Evolutionary conservation across 2,113 vertebrate species (phyloP).

Genomic region (Pedetes capensis): DNA sequence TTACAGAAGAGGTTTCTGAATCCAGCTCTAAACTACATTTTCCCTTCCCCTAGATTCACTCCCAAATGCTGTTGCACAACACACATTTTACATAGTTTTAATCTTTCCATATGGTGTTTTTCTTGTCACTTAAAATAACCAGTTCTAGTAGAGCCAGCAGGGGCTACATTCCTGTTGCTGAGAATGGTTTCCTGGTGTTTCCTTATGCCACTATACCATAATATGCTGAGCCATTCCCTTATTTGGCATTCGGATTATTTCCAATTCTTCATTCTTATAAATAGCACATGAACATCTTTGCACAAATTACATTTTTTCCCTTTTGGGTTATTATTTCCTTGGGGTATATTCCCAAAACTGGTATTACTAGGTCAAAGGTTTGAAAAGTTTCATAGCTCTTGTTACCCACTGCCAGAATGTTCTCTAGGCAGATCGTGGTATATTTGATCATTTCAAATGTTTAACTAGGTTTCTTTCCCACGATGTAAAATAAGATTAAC

Average conservation of each 20-base stretch:
- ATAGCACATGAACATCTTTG: constrained; percentile 56
- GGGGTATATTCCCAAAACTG: constrained; percentile 57
- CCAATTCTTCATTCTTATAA: constrained; percentile 52
- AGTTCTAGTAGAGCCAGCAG: background rate
- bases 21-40: background rate
- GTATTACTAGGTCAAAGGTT: constrained; percentile 54
- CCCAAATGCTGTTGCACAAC: background rate
- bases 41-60: background rate
- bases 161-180: background rate
- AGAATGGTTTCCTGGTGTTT: background rate
- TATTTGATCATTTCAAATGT: background rate
- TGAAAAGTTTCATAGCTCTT: constrained; percentile 35
- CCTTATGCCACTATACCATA: constrained; percentile 10
- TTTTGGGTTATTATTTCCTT: constrained; percentile 66
- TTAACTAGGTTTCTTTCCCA: constrained; percentile 51
- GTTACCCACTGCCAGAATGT: constrained; percentile 6
- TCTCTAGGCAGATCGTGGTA: background rate
- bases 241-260: constrained; percentile 54
- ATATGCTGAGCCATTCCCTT: background rate
- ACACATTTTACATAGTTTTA: background rate
- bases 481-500: background rate
- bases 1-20: background rate
- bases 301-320: constrained; percentile 52
- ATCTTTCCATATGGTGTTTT: background rate
- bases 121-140: constrained; percentile 1